Evolutionary conservation across 2,797 vertebrate genomes (phyloP).

Genomic region (Aplochiton taeniatus): DNA sequence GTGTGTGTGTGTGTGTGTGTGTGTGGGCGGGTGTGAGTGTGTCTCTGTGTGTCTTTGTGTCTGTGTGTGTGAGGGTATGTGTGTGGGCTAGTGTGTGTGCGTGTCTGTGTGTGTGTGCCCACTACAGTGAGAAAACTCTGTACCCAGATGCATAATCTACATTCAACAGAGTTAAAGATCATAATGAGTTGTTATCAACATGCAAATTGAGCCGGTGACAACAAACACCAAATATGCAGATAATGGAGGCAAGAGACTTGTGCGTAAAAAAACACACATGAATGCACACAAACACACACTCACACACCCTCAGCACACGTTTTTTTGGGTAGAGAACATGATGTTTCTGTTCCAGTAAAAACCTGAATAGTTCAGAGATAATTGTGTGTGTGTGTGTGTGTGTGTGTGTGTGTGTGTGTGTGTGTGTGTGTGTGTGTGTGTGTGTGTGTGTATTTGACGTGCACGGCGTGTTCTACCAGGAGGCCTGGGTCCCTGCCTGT

Average conservation of each 20-base stretch:
- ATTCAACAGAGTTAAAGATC: conserved; percentile 59
- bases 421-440: conserved; percentile 15
- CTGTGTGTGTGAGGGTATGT: conserved; percentile 1
- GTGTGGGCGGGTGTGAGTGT: conserved; percentile 33
- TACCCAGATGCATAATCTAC: conserved; percentile 53
- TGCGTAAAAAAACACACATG: conserved; percentile 1
- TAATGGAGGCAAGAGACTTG: conserved; percentile 34
- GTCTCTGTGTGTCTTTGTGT: conserved; percentile 24
- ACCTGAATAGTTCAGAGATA: neutral
- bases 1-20: conserved; percentile 9
- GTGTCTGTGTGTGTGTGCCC: conserved; percentile 26
- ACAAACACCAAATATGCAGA: conserved; percentile 51
- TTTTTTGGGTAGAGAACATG: neutral
- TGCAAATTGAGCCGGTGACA: conserved; percentile 60
- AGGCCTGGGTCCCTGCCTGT: conserved; percentile 21
- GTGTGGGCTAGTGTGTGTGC: conserved; percentile 24
- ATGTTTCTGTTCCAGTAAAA: conserved; percentile 4
- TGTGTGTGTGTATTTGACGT: conserved; percentile 4
- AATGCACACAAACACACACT: conserved; percentile 1
- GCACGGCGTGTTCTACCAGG: neutral
- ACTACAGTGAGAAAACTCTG: conserved; percentile 31
- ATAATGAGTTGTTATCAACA: conserved; percentile 63
- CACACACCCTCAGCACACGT: conserved; percentile 5
- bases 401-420: neutral
- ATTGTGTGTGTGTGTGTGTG: neutral